phyloP scores from a whole-genome alignment of 2,113 vertebrate species.

The Chaetorhynchus papuensis region DNA sequence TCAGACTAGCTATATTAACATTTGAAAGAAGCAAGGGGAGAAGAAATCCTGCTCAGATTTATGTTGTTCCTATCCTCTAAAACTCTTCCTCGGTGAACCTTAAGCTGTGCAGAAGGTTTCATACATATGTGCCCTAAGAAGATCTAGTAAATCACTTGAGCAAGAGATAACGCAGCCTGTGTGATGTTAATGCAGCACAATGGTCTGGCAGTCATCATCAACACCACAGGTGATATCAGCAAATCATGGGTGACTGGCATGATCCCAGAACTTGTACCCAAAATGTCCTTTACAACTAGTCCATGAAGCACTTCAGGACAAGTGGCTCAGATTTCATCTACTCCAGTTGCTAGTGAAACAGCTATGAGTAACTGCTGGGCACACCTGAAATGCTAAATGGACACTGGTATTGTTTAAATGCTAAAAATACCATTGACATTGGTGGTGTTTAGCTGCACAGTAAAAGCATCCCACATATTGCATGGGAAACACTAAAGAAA shows the following conservation, averaged over 20 bases:
- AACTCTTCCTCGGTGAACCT: not conserved
- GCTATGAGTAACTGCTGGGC: not conserved
- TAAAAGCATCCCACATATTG: not conserved
- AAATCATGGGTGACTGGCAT: slow-evolving; percentile 9
- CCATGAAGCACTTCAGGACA: slow-evolving; percentile 6
- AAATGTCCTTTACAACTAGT: not conserved
- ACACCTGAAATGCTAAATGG: not conserved
- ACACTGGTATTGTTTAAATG: not conserved
- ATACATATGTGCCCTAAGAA: not conserved
- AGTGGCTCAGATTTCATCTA: not conserved
- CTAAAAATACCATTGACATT: not conserved
- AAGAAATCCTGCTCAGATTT: not conserved
- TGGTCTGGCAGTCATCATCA: slow-evolving; percentile 11
- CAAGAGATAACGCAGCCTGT: not conserved
- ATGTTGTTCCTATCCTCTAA: not conserved
- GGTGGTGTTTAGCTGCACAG: not conserved
- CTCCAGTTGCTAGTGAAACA: not conserved
- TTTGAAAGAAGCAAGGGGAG: not conserved
- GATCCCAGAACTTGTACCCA: not conserved
- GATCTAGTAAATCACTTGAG: not conserved
- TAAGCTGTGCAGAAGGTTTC: not conserved
- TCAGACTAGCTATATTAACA: not conserved
- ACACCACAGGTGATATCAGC: slow-evolving; percentile 1
- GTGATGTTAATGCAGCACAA: slow-evolving; percentile 54
- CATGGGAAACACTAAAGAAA: not conserved